These are phyloP conservation scores for Pelecanus crispus DNA, from an alignment of 2,113 vertebrate species.

Conservation along the genomic window DNA sequence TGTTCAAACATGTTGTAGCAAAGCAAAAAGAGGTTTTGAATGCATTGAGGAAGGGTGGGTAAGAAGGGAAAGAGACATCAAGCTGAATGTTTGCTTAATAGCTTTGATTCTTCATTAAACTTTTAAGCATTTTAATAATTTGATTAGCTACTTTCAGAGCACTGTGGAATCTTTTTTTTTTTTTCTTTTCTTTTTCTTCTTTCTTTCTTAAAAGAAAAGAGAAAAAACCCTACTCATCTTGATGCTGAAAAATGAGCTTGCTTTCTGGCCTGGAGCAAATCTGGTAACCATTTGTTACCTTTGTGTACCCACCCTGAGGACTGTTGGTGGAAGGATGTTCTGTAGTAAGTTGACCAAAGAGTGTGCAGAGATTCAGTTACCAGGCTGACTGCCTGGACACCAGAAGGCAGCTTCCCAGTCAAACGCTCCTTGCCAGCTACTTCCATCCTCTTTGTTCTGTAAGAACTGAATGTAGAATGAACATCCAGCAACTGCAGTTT, in stretches of 20 bases:
- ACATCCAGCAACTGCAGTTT: neutral
- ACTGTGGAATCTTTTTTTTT: neutral
- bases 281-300: neutral
- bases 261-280: neutral
- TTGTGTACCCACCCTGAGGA: neutral
- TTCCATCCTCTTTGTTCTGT: neutral
- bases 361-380: neutral
- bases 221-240: neutral
- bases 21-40: conserved; percentile 78
- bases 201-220: neutral
- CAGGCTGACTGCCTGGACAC: neutral
- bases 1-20: conserved; percentile 84
- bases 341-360: neutral
- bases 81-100: conserved; percentile 49
- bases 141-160: conserved; percentile 23
- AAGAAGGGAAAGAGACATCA: conserved; percentile 59
- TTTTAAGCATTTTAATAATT: conserved; percentile 27
- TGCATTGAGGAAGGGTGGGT: conserved; percentile 69
- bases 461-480: neutral
- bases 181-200: neutral
- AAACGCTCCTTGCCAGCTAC: neutral
- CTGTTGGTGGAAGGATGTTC: neutral
- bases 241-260: neutral
- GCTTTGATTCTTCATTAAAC: conserved; percentile 54
- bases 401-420: neutral